A percentile compares a stretch with the other conserved stretches of the same genome.
Evolutionary conservation across 1,140 invertebrate genomes (phyloP).

Genomic region (Bombus superbus): DNA sequence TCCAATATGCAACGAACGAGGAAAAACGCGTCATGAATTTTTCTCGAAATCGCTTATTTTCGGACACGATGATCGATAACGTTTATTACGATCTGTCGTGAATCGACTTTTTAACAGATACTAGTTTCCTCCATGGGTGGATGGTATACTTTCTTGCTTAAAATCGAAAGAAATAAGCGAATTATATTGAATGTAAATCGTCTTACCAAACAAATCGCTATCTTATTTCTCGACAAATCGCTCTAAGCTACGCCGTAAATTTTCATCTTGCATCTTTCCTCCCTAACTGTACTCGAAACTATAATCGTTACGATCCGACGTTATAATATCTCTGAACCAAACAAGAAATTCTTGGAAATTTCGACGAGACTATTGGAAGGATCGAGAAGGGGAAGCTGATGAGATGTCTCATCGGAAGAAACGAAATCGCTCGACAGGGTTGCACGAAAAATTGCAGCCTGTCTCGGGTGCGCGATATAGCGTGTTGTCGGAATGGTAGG

Average conservation of each 20-base stretch:
- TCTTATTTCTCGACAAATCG: no score
- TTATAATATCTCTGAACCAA: background rate
- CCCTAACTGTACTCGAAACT: background rate
- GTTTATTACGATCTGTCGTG: background rate
- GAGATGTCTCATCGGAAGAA: background rate
- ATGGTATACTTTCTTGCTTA: no score
- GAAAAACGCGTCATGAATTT: background rate
- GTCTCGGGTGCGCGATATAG: constrained; percentile 61
- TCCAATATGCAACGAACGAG: constrained; percentile 5
- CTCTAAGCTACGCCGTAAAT: background rate
- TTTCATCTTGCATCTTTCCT: background rate
- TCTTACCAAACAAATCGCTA: no score
- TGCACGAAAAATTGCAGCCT: constrained; percentile 30
- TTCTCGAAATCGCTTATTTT: background rate
- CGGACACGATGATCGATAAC: no score
- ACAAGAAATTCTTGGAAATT: background rate
- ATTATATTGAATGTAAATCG: no score
- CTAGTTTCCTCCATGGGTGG: no score
- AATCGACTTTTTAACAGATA: no score
- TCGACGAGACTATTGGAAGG: background rate
- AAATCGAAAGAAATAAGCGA: no score
- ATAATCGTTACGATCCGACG: background rate
- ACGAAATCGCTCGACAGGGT: constrained; percentile 12
- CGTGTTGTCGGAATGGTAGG: constrained; percentile 22
- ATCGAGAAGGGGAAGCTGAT: background rate